Conservation (phyloP, 64 coral and sea anemone genomes). For the Actinia equina region DNA sequence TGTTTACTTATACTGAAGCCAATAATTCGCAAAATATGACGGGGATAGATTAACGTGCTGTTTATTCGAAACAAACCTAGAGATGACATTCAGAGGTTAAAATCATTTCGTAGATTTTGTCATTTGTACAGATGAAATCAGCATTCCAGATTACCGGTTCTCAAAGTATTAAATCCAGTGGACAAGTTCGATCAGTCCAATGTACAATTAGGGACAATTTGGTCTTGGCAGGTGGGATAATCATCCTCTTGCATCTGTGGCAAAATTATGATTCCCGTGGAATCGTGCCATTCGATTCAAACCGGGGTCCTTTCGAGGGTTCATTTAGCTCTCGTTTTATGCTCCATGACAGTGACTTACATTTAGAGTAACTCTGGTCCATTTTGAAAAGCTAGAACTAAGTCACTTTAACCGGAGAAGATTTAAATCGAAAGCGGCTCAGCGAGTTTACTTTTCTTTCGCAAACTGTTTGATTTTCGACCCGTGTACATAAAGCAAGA, state of each 20-base stretch:
- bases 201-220: constrained; percentile 16
- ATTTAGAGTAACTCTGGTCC: neutral
- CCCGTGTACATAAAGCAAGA: constrained; percentile 7
- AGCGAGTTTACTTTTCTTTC: constrained; percentile 13
- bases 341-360: neutral
- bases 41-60: constrained; percentile 18
- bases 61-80: constrained; percentile 24
- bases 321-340: neutral
- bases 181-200: constrained; percentile 17
- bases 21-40: constrained; percentile 17
- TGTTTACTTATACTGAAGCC: constrained; percentile 20
- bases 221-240: constrained; percentile 10
- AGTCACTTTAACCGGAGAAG: neutral
- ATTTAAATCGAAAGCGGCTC: constrained; percentile 11
- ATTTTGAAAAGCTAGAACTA: neutral
- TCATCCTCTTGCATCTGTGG: neutral
- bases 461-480: constrained; percentile 15
- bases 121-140: constrained; percentile 24
- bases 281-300: neutral
- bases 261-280: neutral
- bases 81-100: constrained; percentile 20
- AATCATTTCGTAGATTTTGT: constrained; percentile 20
- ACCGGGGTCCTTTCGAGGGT: neutral
- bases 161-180: constrained; percentile 13
- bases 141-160: constrained; percentile 17